A percentile compares a stretch with the other conserved stretches of the same genome.
Evolutionary conservation across 2,113 vertebrate species (phyloP).

Genomic region (Hipposideros armiger): DNA sequence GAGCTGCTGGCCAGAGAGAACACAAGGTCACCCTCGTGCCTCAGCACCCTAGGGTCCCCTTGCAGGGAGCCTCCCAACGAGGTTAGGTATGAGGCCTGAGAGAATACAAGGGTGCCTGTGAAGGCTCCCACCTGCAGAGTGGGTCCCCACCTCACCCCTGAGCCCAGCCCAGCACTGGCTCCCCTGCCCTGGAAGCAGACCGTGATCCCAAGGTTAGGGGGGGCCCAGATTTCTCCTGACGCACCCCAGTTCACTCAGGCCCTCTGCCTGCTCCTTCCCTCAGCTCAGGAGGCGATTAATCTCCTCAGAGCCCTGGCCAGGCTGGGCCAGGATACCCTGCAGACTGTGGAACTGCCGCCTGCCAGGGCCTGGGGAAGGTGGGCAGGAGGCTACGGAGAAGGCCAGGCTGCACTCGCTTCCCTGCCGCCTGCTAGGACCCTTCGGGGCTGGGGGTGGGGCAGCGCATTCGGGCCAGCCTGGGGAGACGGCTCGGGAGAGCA

Average conservation of each 20-base stretch:
- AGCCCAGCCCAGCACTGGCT: background rate
- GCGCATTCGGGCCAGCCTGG: background rate
- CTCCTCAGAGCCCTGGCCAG: background rate
- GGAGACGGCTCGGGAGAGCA: background rate
- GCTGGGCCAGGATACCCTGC: background rate
- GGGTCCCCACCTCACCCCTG: background rate
- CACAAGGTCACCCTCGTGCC: background rate
- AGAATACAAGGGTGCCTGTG: background rate
- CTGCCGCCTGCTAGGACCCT: background rate
- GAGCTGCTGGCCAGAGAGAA: background rate
- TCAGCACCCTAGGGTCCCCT: background rate
- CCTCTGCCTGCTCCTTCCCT: background rate
- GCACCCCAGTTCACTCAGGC: background rate
- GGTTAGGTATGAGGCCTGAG: background rate
- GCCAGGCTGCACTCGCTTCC: no score
- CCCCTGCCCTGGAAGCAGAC: background rate
- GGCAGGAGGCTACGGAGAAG: no score
- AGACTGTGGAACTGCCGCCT: background rate
- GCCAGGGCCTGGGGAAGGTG: no score
- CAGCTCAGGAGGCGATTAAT: background rate
- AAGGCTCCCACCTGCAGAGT: background rate
- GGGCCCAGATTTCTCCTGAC: background rate
- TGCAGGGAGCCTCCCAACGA: background rate
- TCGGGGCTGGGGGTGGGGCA: background rate
- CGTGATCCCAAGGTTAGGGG: background rate